Evolutionary conservation across 2,797 vertebrate genomes (phyloP), one percentile per base, ranked within the genome.

Genomic region (Odontamblyopus lacepedii): DNA sequence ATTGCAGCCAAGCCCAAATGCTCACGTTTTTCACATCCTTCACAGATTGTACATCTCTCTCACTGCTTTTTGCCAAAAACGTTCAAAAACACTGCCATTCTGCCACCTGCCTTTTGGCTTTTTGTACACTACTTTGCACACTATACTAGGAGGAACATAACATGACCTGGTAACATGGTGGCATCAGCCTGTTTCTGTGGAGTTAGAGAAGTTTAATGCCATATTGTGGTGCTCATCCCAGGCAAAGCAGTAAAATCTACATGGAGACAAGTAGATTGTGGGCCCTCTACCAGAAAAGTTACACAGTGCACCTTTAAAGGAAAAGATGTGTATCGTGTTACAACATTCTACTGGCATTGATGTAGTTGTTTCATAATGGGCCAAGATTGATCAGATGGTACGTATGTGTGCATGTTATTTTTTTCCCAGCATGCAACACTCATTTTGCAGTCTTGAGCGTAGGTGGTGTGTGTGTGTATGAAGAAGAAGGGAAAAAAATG

Each of bases 401-500:
- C 76, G 79, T 59, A 79, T 83, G 72, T 77, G 71, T 60, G 57
- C 78, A 75, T 72, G 73, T 70, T 65, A 67, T 77, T 77, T 44
- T 13, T 70, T 73, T 79, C 66, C 80, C 83, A 73, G 76, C 75
- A 81, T 85, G 76, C 50, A 73, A 74, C 76, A 74, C 78, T 79
- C 67, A 77, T 87, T 88, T 79, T 76, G 72, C 78, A 80, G 81
- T 82, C 78, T 85, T 88, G 82, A 79, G 87, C 73, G 88, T 91
- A 85, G 90, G 90, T 70, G 86, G 82, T 80, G 85, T 69, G 70
- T 66, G 60, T 72, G 85, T 69, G 72, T 66, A 56, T 72, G 50
- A 53, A 63, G 23, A 56, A 53, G 18, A n/a, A n/a, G n/a, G 27
- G 6, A 67, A 50, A 19, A 41, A 18, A 69, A 59, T 60, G 50